phyloP scores from a whole-genome alignment of 2,888 invertebrate genomes.

The Disparrhopalites patrizii region DNA sequence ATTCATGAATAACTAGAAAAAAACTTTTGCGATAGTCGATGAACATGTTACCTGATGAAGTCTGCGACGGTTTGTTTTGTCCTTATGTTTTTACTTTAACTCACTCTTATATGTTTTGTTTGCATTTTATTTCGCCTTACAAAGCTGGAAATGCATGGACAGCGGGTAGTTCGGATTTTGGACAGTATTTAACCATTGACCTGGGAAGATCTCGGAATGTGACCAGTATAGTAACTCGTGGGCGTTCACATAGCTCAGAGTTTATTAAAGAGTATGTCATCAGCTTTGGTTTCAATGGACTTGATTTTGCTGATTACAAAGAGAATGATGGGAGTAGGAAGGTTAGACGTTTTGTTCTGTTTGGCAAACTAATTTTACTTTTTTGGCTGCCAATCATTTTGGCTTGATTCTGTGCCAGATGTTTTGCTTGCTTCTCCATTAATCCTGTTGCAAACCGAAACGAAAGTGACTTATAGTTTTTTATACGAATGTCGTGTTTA shows the following conservation, averaged over 20 bases:
- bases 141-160: slow-evolving; percentile 89
- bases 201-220: slow-evolving; percentile 82
- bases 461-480: too few species aligned
- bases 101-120: slow-evolving; percentile 40
- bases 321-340: slow-evolving; percentile 82
- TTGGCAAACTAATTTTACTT: not conserved
- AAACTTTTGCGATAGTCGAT: too few species aligned
- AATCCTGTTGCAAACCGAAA: too few species aligned
- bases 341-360: slow-evolving; percentile 58
- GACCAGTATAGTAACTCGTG: slow-evolving; percentile 72
- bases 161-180: slow-evolving; percentile 83
- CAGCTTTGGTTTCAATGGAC: slow-evolving; percentile 85
- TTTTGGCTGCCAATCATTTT: slow-evolving; percentile 19
- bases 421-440: too few species aligned
- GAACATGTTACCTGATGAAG: slow-evolving; percentile 2
- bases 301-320: slow-evolving; percentile 84
- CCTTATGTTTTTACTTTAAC: slow-evolving; percentile 38
- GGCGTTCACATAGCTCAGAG: slow-evolving; percentile 82
- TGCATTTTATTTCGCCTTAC: slow-evolving; percentile 21
- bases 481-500: too few species aligned
- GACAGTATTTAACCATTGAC: slow-evolving; percentile 86
- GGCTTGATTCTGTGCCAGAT: slow-evolving; percentile 3
- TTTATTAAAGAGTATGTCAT: slow-evolving; percentile 91
- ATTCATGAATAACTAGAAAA: too few species aligned
- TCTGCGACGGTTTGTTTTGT: slow-evolving; percentile 17